Evolutionary conservation across 2,797 vertebrate genomes (phyloP), one percentile per base, ranked within the genome.

Genomic region (Molossus alvarezi): DNA sequence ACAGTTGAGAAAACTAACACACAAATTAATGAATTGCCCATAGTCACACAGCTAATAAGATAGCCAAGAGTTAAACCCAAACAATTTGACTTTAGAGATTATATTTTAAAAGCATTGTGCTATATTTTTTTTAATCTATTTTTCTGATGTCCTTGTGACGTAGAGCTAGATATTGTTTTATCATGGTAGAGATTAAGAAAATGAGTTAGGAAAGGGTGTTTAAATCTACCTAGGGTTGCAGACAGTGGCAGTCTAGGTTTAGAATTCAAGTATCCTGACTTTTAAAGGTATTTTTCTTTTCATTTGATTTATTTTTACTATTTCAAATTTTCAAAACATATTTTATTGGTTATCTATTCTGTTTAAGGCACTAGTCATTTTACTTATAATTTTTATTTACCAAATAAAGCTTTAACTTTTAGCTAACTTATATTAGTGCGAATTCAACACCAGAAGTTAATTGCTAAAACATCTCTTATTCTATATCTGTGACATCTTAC

Each of bases 321-420:
- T 21, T 94, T 94, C 58, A 86, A 4, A 48, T n/a, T 83, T 89
- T 87, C 21, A 93, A 84, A 37, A 85, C 4, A 45, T 71, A 65
- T 77, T 76, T 92, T 81, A 23, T 88, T 41, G 27, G 53, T 75
- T 9, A 62, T 73, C 57, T 71, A 51, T 86, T 94, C n/a, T 60
- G 1, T 86, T 69, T n/a, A 91, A 86, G 23, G 9, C 14, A 67
- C 6, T 53, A 72, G 0, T 91, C 91, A 85, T 93, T 91, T 93
- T 64, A 27, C 33, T 21, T 84, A 73, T 1, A 53, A 15, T 76
- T 71, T 82, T 86, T 81, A 65, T 82, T 94, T 91, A 45, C 45
- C n/a, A 83, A 79, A 45, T 82, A 23, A 91, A 97, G 93, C 45
- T 77, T 88, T 79, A 57, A 71, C 13, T 69, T 88, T 91, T 84